phyloP scores from a whole-genome alignment of 2,113 vertebrate genomes.

The Passerina amoena region DNA sequence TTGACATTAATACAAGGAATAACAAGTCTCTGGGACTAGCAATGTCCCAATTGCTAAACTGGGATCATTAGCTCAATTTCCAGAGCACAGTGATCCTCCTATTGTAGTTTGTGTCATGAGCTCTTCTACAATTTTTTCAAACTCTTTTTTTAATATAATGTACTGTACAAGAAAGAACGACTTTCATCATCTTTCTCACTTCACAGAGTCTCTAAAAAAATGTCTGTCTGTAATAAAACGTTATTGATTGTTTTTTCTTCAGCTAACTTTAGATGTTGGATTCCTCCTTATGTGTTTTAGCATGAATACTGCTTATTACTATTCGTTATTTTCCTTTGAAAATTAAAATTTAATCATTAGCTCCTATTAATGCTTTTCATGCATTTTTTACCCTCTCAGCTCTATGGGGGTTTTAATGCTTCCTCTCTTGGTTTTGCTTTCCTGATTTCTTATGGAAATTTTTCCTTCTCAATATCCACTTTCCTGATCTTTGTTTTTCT shows the following conservation, averaged over 20 bases:
- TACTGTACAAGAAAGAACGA: neutral
- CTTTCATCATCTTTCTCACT: neutral
- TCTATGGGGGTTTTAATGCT: neutral
- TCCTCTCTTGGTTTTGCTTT: neutral
- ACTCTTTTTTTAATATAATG: neutral
- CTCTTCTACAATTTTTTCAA: neutral
- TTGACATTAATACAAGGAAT: neutral
- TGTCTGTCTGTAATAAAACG: neutral
- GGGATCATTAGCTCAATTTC: neutral
- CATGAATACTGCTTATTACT: neutral
- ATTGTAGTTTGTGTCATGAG: neutral
- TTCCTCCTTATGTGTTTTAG: neutral
- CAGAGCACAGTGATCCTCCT: neutral
- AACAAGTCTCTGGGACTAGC: neutral
- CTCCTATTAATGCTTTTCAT: neutral
- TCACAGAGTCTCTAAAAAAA: neutral
- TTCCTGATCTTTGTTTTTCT: neutral
- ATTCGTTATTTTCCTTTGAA: neutral
- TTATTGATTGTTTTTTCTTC: neutral
- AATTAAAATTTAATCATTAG: constrained; percentile 15
- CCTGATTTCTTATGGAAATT: neutral
- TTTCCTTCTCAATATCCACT: neutral
- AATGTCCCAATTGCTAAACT: neutral
- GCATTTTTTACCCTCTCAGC: neutral
- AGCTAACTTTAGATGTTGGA: neutral